Conservation (phyloP, 1,140 invertebrate species). For the Galleria mellonella region DNA sequence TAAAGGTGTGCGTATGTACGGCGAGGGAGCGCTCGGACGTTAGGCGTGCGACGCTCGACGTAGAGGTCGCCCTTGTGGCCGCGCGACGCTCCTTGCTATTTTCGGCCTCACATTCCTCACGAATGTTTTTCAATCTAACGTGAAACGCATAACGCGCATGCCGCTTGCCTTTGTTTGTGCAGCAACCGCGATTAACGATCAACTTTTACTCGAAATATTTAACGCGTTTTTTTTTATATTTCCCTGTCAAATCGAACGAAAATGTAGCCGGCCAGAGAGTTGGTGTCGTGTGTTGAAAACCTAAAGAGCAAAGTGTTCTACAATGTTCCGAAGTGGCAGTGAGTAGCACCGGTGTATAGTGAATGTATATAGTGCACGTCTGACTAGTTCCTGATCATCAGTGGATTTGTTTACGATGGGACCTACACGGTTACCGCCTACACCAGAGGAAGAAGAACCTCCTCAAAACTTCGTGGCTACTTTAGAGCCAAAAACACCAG, state of each 20-base stretch:
- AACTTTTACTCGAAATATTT: not conserved
- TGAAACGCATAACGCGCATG: slow-evolving; percentile 64
- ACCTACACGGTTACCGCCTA: slow-evolving; percentile 54
- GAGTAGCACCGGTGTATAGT: slow-evolving; percentile 27
- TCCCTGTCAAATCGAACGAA: not conserved
- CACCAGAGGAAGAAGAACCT: slow-evolving; percentile 55
- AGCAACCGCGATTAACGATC: slow-evolving; percentile 13
- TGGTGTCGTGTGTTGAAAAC: not conserved
- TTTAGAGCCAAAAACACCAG: slow-evolving; percentile 30
- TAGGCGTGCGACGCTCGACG: slow-evolving; percentile 19
- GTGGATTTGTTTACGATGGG: slow-evolving; percentile 36
- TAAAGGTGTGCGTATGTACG: slow-evolving; percentile 54
- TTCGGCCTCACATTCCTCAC: slow-evolving; percentile 68
- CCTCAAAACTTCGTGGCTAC: slow-evolving; percentile 24
- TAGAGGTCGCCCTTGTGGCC: slow-evolving; percentile 59
- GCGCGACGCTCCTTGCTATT: slow-evolving; percentile 68
- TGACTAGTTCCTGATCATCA: slow-evolving; percentile 48
- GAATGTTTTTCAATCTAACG: slow-evolving; percentile 71
- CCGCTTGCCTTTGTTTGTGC: slow-evolving; percentile 51
- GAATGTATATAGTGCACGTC: slow-evolving; percentile 22
- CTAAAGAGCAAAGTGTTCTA: not conserved
- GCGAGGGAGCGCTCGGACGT: slow-evolving; percentile 16
- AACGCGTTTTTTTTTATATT: not conserved
- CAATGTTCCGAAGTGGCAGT: slow-evolving; percentile 24
- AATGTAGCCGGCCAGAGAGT: not conserved